Evolutionary conservation across 2,888 invertebrate species (phyloP), one percentile per base, ranked within the genome.

Genomic region (Cephus rjabovi): DNA sequence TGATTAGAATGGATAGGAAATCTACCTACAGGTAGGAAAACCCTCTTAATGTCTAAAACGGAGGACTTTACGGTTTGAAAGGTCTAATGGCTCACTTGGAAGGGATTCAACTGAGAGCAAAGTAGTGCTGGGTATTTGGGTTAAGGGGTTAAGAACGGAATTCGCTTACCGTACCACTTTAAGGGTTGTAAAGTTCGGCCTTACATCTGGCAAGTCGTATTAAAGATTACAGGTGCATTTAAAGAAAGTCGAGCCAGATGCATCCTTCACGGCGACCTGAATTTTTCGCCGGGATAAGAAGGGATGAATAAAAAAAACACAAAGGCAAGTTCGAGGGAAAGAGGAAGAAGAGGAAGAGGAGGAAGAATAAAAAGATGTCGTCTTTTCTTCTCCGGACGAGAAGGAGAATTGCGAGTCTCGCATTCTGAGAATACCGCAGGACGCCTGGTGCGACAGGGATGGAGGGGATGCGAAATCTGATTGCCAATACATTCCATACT

Each of bases 401-500:
- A 34, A 34, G 34, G 56, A 56, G 56, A 56, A 56, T 56, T 23
- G 40, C 40, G 56, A 56, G 34, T 71, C 31, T 71, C 82, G 82
- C 83, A 86, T 87, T 87, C 85, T 87, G 81, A 86, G 83, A 85
- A 86, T 87, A 83, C 82, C 83, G 80, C 78, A 80, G 78, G 73
- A 70, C 70, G 75, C 76, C 77, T 71, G 76, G 79, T 56, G 73
- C 76, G 69, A 79, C 77, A 75, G 75, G 74, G 69, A 40, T 78
- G 71, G 77, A 74, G 79, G 79, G 78, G 71, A 75, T 71, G 30
- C 31, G 71, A 70, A 89, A 89, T 89, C 87, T 89, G 88, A 89
- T 89, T 89, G 88, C 88, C 89, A 87, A 89, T 89, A 89, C 87
- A 88, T 89, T 88, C 86, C 86, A 86, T 85, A 84, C 85, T 85